Conservation (phyloP, 2,797 vertebrate species). For the Orientallactaga sibirica region DNA sequence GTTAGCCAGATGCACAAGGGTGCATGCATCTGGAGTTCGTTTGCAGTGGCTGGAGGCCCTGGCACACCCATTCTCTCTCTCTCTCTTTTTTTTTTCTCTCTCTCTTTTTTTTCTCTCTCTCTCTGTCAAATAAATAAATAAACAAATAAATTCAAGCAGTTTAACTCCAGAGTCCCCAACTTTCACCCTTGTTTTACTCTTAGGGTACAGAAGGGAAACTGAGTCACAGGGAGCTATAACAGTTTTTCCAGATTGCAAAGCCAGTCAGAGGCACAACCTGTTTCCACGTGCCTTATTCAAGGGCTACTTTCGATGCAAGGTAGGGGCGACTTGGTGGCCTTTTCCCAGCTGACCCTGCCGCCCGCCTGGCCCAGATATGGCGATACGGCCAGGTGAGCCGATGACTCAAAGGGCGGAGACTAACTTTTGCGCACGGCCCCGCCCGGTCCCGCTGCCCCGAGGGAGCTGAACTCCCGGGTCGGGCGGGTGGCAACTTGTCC, state of each 20-base stretch:
- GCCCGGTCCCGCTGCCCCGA: constrained; percentile 49
- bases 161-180: not conserved
- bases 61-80: too few relatives aligned
- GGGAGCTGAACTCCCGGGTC: not conserved
- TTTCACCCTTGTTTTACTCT: not conserved
- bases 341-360: not conserved
- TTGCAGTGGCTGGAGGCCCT: too few relatives aligned
- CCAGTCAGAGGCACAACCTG: not conserved
- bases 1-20: too few relatives aligned
- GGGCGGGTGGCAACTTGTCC: constrained; percentile 69
- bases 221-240: not conserved
- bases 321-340: not conserved
- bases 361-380: not conserved
- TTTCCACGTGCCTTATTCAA: not conserved
- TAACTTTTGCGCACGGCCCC: not conserved
- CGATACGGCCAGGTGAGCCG: not conserved
- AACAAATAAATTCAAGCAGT: not conserved
- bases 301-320: not conserved
- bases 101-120: too few relatives aligned
- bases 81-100: too few relatives aligned
- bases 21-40: too few relatives aligned
- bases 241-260: constrained; percentile 13
- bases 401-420: constrained; percentile 74
- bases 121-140: too few relatives aligned
- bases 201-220: constrained; percentile 1